Conservation (phyloP, 2,113 vertebrate species). For the Apaloderma vittatum region DNA sequence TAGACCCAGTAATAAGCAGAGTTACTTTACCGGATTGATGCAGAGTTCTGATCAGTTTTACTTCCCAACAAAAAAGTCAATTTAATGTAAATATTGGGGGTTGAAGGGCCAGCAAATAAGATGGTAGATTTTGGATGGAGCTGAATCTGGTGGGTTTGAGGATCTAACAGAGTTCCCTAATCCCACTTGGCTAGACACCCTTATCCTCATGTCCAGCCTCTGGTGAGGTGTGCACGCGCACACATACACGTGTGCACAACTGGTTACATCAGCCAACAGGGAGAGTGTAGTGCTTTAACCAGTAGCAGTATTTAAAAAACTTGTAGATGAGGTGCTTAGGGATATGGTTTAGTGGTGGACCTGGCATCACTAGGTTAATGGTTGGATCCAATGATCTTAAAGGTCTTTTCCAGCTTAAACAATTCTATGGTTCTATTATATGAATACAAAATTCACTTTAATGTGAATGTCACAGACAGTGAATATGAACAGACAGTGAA, state of each 20-base stretch:
- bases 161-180: background rate
- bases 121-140: background rate
- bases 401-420: no score
- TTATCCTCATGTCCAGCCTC: background rate
- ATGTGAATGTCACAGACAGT: background rate
- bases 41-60: background rate
- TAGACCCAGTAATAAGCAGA: background rate
- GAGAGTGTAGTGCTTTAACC: background rate
- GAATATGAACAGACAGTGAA: no score
- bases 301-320: background rate
- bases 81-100: background rate
- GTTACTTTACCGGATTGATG: background rate
- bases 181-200: background rate
- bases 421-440: no score
- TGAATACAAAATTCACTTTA: background rate
- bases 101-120: background rate
- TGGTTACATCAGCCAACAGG: background rate
- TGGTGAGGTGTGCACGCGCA: no score
- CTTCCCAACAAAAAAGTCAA: background rate
- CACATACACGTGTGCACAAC: no score
- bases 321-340: no score
- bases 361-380: no score
- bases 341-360: no score
- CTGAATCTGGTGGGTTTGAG: background rate
- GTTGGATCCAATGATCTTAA: no score